phyloP scores from a whole-genome alignment of 1,140 invertebrate genomes.

The Heliconius melpomene region DNA sequence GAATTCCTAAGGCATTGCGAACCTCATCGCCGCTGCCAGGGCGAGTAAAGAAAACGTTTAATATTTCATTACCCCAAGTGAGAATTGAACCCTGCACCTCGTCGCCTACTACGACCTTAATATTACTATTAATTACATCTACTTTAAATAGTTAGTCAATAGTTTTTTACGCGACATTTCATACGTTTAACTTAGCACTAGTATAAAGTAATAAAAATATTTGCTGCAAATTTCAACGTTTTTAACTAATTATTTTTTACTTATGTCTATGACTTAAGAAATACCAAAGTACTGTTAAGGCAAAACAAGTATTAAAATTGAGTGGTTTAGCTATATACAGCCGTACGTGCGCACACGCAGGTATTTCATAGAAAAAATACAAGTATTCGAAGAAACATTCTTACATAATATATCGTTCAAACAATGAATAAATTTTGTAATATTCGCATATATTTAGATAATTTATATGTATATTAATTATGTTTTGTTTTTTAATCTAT shows the following conservation, averaged over 20 bases:
- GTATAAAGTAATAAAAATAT: constrained; percentile 15
- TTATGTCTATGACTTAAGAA: not conserved
- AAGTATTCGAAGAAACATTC: constrained; percentile 3
- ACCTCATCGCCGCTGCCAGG: too few relatives aligned
- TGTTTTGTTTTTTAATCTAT: too few relatives aligned
- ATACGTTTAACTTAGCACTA: not conserved
- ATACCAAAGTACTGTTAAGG: constrained; percentile 10
- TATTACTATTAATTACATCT: too few relatives aligned
- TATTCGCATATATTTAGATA: too few relatives aligned
- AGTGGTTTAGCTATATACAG: constrained; percentile 1
- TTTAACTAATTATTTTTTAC: constrained; percentile 1
- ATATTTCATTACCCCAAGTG: not conserved
- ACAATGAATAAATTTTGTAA: not conserved
- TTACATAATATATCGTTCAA: constrained; percentile 13
- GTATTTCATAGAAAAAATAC: not conserved
- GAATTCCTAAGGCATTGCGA: too few relatives aligned
- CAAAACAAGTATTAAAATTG: constrained; percentile 15
- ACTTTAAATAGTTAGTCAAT: too few relatives aligned
- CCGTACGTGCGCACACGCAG: not conserved
- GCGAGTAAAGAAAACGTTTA: too few relatives aligned
- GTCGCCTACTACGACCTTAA: too few relatives aligned
- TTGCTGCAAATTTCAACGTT: constrained; percentile 14
- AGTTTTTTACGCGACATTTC: not conserved
- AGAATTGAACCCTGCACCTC: not conserved
- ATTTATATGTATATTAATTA: too few relatives aligned